A percentile compares a stretch with the other conserved stretches of the same genome.
Evolutionary conservation across 2,797 vertebrate species (phyloP).

Genomic region (Muscicapa striata): DNA sequence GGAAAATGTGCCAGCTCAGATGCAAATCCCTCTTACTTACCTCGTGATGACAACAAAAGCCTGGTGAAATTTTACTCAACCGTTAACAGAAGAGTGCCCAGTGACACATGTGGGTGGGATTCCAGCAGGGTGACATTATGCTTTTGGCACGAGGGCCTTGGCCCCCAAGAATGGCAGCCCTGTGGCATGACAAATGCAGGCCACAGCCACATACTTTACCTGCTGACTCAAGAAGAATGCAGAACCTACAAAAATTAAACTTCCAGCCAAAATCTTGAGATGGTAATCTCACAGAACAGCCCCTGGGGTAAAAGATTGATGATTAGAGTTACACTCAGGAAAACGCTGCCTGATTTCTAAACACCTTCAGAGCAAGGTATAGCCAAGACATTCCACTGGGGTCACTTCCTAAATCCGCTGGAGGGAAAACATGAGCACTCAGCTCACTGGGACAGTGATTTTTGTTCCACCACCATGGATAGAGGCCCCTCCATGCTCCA

Average conservation of each 20-base stretch:
- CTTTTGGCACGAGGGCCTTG: not conserved
- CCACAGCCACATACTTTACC: conserved; percentile 24
- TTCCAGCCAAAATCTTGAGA: not conserved
- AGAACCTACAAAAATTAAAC: conserved; percentile 12
- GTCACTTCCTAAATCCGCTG: not conserved
- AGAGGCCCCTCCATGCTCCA: not conserved
- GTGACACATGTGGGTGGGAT: conserved; percentile 30
- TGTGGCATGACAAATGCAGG: conserved; percentile 10
- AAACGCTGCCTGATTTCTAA: not conserved
- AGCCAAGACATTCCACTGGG: not conserved
- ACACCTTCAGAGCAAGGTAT: not conserved
- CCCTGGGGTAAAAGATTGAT: not conserved
- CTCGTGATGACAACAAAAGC: conserved; percentile 52
- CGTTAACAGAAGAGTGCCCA: conserved; percentile 27
- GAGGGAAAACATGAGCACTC: not conserved
- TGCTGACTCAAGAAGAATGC: conserved; percentile 58
- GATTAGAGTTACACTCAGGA: not conserved
- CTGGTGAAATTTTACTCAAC: conserved; percentile 51
- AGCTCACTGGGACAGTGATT: not conserved
- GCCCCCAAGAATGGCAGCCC: conserved; percentile 27
- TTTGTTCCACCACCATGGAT: not conserved
- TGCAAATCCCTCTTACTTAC: conserved; percentile 27
- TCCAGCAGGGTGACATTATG: conserved; percentile 51
- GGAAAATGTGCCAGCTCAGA: conserved; percentile 62
- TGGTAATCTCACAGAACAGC: not conserved